Evolutionary conservation across 92 coral and sea anemone species (phyloP).

Genomic region (Virgularia gustaviana): DNA sequence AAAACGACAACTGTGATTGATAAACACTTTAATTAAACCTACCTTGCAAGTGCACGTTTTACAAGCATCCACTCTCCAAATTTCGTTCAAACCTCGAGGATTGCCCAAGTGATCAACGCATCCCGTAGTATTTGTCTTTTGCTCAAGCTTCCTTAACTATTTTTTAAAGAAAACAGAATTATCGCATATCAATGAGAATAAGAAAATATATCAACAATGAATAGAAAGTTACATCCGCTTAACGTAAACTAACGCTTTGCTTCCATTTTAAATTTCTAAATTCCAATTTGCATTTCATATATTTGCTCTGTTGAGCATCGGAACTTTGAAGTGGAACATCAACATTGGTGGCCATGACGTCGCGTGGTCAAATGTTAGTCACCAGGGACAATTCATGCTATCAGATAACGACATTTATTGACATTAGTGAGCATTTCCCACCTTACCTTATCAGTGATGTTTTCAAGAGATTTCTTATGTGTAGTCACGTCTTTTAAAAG

Average conservation of each 20-base stretch:
- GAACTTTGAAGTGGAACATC: not conserved
- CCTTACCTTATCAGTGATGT: constrained; percentile 13
- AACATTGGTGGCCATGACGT: not conserved
- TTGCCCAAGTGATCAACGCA: constrained; percentile 26
- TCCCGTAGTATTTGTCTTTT: not conserved
- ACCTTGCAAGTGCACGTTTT: constrained; percentile 35
- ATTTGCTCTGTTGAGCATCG: not conserved
- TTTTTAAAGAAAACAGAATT: constrained; percentile 5
- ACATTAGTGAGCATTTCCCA: too few relatives aligned
- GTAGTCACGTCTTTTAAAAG: not conserved
- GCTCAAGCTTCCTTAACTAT: constrained; percentile 2
- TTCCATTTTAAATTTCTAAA: not conserved
- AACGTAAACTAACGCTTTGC: too few relatives aligned
- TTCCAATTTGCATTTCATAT: not conserved
- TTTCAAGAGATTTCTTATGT: constrained; percentile 4
- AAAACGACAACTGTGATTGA: not conserved
- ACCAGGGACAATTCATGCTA: too few relatives aligned
- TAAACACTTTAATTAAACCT: not conserved
- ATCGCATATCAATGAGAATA: too few relatives aligned
- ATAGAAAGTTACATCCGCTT: too few relatives aligned
- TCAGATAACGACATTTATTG: too few relatives aligned
- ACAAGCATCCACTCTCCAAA: constrained; percentile 17
- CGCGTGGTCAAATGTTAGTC: not conserved
- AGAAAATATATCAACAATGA: too few relatives aligned
- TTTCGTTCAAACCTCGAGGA: not conserved